Evolutionary conservation across 2,888 invertebrate species (phyloP).

Genomic region (Eupithecia exiguata): DNA sequence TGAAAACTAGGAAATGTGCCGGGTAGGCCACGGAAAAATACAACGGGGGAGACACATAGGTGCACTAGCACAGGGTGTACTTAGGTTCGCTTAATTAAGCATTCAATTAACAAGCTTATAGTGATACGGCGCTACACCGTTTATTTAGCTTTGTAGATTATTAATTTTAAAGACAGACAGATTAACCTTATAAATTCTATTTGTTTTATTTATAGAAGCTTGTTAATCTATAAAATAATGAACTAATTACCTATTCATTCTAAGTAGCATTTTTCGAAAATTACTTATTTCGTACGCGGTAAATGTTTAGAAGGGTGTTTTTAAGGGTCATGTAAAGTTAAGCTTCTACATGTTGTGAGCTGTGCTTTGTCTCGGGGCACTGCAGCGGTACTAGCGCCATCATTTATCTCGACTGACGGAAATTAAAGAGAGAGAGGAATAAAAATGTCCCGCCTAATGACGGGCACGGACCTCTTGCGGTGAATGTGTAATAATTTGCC

Average conservation of each 20-base stretch:
- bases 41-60: background rate
- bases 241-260: background rate
- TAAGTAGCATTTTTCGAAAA: background rate
- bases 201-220: background rate
- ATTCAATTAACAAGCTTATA: background rate
- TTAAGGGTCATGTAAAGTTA: conserved; percentile 11
- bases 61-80: background rate
- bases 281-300: background rate
- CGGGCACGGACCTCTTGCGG: conserved; percentile 76
- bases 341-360: conserved; percentile 32
- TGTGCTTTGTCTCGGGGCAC: conserved; percentile 67
- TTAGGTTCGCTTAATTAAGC: background rate
- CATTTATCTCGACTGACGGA: conserved; percentile 79
- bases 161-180: background rate
- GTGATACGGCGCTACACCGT: too few species aligned
- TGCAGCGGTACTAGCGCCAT: conserved; percentile 74
- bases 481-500: conserved; percentile 81
- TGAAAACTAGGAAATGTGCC: background rate
- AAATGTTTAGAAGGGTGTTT: background rate
- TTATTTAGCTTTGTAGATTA: background rate
- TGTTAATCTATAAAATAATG: background rate
- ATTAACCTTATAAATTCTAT: background rate
- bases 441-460: conserved; percentile 81
- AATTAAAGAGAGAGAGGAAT: conserved; percentile 81
- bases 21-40: background rate